Evolutionary conservation across 1,140 invertebrate species (phyloP).

Genomic region (Bombus terrestris): DNA sequence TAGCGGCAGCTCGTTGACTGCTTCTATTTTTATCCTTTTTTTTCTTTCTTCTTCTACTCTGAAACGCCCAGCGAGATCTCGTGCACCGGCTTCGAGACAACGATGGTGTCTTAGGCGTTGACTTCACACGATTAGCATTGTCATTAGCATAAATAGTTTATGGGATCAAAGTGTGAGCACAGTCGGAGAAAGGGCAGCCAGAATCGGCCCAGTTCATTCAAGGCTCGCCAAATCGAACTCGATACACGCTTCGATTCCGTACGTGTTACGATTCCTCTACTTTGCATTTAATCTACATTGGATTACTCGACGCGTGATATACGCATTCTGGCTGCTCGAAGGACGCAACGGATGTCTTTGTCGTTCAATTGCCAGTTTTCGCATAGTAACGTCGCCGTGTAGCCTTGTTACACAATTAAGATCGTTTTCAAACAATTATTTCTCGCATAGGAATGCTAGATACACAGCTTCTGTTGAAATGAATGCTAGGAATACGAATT

Average conservation of each 20-base stretch:
- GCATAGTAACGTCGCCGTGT: not conserved
- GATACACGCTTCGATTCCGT: slow-evolving; percentile 9
- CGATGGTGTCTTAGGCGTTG: slow-evolving; percentile 45
- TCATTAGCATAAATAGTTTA: slow-evolving; percentile 68
- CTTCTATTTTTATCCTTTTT: slow-evolving; percentile 10
- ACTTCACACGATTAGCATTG: slow-evolving; percentile 61
- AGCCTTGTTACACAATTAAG: slow-evolving; percentile 7
- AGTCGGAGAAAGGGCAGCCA: slow-evolving; percentile 53
- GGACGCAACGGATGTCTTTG: slow-evolving; percentile 7
- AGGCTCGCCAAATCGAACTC: slow-evolving; percentile 41
- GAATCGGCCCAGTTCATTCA: slow-evolving; percentile 53
- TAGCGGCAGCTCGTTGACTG: slow-evolving; percentile 26
- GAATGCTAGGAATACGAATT: too few relatives aligned
- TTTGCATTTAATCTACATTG: slow-evolving; percentile 1
- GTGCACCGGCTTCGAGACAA: slow-evolving; percentile 31
- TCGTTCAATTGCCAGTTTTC: not conserved
- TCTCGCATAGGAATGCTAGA: not conserved
- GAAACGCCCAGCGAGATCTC: slow-evolving; percentile 28
- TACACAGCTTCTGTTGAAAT: not conserved
- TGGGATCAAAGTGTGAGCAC: slow-evolving; percentile 37
- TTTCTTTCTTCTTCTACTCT: not conserved
- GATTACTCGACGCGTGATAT: slow-evolving; percentile 18
- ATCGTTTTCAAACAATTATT: slow-evolving; percentile 1
- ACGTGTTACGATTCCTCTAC: not conserved
- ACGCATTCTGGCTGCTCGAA: slow-evolving; percentile 26